Conservation (phyloP, 92 coral and sea anemone genomes). For the Palythoa heliodiscus region DNA sequence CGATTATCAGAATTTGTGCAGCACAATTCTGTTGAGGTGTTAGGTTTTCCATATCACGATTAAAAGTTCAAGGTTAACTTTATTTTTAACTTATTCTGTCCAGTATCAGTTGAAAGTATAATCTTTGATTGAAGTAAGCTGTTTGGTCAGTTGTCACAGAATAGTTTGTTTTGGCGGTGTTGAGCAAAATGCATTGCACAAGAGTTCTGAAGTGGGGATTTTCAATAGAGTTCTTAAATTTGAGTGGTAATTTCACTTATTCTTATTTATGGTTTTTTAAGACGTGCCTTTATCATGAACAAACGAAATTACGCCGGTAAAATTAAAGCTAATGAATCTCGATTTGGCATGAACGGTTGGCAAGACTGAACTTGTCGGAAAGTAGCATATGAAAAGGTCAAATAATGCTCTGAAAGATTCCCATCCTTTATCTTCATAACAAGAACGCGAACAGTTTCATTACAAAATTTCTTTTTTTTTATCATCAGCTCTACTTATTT, state of each 20-base stretch:
- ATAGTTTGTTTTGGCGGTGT: neutral
- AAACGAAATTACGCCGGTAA: too few species aligned
- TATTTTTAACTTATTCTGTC: constrained; percentile 14
- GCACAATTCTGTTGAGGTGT: neutral
- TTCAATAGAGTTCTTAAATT: neutral
- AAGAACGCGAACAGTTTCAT: too few species aligned
- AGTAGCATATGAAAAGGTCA: too few species aligned
- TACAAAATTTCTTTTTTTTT: too few species aligned
- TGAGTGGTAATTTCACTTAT: neutral
- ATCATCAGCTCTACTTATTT: too few species aligned
- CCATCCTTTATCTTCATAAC: too few species aligned
- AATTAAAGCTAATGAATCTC: too few species aligned
- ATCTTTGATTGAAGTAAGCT: constrained; percentile 8
- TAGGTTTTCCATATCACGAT: neutral
- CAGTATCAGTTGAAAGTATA: constrained; percentile 1
- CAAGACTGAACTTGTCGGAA: too few species aligned
- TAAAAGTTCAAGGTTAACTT: neutral
- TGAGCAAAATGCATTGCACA: neutral
- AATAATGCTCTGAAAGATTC: too few species aligned
- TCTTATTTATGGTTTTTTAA: neutral
- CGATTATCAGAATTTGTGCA: neutral
- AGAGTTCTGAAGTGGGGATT: neutral
- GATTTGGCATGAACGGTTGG: too few species aligned
- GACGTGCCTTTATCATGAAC: too few species aligned
- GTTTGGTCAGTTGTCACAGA: neutral